Conservation (phyloP, 2,113 vertebrate species). For the Peucedramus taeniatus region DNA sequence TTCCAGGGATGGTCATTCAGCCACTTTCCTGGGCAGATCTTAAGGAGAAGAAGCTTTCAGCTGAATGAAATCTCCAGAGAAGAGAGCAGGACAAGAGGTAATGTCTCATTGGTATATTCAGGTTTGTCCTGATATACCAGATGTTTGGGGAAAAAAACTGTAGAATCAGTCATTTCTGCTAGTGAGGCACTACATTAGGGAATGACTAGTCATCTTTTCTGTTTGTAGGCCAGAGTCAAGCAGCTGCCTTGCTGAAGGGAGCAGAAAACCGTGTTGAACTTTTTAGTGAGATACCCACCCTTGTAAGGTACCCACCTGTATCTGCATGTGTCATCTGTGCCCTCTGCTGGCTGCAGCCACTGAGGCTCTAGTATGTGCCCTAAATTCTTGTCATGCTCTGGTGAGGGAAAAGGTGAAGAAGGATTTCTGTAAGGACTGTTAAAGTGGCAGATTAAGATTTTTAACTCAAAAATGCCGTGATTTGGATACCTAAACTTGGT, state of each 20-base stretch:
- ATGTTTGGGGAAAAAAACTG: neutral
- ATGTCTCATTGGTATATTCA: neutral
- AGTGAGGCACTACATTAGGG: neutral
- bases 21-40: neutral
- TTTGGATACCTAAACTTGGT: neutral
- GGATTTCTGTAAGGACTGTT: neutral
- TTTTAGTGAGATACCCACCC: neutral
- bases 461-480: neutral
- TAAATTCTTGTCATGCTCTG: neutral
- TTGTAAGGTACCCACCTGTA: fast-evolving
- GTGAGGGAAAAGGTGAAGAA: neutral
- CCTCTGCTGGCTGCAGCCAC: neutral
- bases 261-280: neutral
- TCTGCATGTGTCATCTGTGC: neutral
- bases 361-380: neutral
- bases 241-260: neutral
- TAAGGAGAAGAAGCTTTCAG: neutral
- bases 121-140: neutral
- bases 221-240: neutral
- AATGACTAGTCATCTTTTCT: neutral
- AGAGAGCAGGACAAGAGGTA: neutral
- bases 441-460: neutral
- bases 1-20: neutral
- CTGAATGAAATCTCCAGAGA: neutral
- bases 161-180: neutral